Evolutionary conservation across 2,888 invertebrate genomes (phyloP), one percentile per base, ranked within the genome.

Genomic region (Morpho deidamia): DNA sequence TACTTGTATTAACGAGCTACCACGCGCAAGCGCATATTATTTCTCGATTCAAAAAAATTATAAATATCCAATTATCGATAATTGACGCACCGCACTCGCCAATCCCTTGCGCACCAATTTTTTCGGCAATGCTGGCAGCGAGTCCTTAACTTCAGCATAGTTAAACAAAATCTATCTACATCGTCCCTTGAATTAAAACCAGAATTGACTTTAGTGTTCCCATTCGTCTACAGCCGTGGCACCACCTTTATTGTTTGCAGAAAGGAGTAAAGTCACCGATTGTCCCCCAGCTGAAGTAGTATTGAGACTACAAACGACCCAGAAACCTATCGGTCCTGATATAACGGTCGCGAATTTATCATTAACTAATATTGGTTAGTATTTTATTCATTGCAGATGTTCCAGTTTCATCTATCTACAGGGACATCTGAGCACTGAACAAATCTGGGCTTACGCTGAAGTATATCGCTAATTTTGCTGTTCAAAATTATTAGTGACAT

Each of bases 301-400:
- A 11, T 56, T 53, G 40, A 50, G 55, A 41, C 43, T 58, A 51
- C 56, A 56, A 10, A 11, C 54, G 7, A 12, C 52, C 11, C 45
- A 56, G 34, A 53, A 55, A 37, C 23, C 61, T 44, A 33, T 55
- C 12, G 39, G 39, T 11, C 57, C 59, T 10, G 57, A 57, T 47
- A 61, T 55, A 14, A 53, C 52, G 37, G 53, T 60, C 52, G 53
- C 60, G 45, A 62, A 62, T 55, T 44, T 58, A 34, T 58, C 60
- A 37, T 44, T 60, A 47, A 49, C 60, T 23, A 56, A 58, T 52
- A 33, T 61, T 41, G 63, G 63, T 66, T 51, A 62, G 63, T 64
- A 56, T 52, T 42, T 40, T 37, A 11, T 12, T 38, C 14, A 37
- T 50, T 38, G 11, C 50, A 50, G 44, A 37, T 11, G 43, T 35